A percentile compares a stretch with the other conserved stretches of the same genome.
phyloP scores from a whole-genome alignment of 2,113 vertebrate genomes.

The Rana temporaria region DNA sequence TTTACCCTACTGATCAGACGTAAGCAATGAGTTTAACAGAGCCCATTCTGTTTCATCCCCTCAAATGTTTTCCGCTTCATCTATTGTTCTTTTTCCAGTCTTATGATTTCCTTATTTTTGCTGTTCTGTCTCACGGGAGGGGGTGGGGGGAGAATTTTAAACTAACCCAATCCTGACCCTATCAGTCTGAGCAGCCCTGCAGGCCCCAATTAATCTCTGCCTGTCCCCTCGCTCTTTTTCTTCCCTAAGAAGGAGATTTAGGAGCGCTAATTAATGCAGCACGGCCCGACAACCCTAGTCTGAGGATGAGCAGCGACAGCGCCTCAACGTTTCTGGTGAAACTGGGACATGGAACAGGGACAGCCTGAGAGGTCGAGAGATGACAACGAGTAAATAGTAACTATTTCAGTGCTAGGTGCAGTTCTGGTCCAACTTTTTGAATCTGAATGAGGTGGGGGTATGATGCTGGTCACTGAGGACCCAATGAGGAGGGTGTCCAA shows the following conservation, averaged over 20 bases:
- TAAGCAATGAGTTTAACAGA: no score
- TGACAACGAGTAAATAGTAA: background rate
- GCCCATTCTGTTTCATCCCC: no score
- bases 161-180: conserved; percentile 38
- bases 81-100: conserved; percentile 2
- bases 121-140: background rate
- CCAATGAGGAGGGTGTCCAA: no score
- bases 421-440: no score
- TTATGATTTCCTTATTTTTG: conserved; percentile 22
- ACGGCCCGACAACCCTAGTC: background rate
- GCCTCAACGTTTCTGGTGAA: background rate
- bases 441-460: no score
- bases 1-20: no score
- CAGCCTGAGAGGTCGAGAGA: background rate
- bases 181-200: background rate
- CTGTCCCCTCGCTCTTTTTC: conserved; percentile 9
- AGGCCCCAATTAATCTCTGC: conserved; percentile 17
- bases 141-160: conserved; percentile 21
- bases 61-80: background rate
- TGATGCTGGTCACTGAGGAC: no score
- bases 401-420: background rate
- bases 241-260: conserved; percentile 48
- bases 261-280: conserved; percentile 25
- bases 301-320: conserved; percentile 20
- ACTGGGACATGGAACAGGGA: conserved; percentile 30